Evolutionary conservation across 2,113 vertebrate genomes (phyloP), one percentile per base, ranked within the genome.

Genomic region (Ophiodon elongatus): DNA sequence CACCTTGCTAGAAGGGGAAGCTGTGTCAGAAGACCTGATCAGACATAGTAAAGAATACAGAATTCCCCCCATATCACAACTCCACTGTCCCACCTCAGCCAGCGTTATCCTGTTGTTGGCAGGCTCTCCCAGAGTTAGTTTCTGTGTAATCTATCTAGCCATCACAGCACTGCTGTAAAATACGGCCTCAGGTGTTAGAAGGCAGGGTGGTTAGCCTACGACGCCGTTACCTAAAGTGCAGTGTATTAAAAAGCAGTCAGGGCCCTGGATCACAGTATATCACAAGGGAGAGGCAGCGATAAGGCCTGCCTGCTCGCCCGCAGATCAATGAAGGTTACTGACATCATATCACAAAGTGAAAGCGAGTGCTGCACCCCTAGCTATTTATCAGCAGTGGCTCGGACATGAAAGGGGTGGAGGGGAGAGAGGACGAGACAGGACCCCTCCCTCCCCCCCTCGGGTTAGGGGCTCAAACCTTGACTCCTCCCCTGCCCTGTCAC

Each of bases 291-390:
- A 96, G 95, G 96, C 94, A 95, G 96, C 94, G 97, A 97, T 98
- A 98, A 98, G 97, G 96, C 96, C 95, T 95, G 87, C 95, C 96
- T 96, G 96, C 95, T 94, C 94, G 95, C 95, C 96, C 94, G 95
- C 95, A 95, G 97, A 98, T 98, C 97, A 97, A 98, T 99, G 97
- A 96, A 98, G 97, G 97, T 98, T 97, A 98, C 97, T 97, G 97
- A 97, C 97, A 98, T 98, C 97, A 97, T 98, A 97, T 98, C 97
- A 97, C 97, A 97, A 95, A 97, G 97, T 97, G 96, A 98, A 97
- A 96, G 97, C 95, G 93, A 96, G 95, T 95, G 96, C 95, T 96
- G 97, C 96, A 96, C 96, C 95, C 95, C 95, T 88, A 94, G 96
- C 95, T 95, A 94, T 98, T 97, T 98, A 97, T 99, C 97, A 97